Evolutionary conservation across 2,113 vertebrate species (phyloP).

Genomic region (Alligator sinensis): DNA sequence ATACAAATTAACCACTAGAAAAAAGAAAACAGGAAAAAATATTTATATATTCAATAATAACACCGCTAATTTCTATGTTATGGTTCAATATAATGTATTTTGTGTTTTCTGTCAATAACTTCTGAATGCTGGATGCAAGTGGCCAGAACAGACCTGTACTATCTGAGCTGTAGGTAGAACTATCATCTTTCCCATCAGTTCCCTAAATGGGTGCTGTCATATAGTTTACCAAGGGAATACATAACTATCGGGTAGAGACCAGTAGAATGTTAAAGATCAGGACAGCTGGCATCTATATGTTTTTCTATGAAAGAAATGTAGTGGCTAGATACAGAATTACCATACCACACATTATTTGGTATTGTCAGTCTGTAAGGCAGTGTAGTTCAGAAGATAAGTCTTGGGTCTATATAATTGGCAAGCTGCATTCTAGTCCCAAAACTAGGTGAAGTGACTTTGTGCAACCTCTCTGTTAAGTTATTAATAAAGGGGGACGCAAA

Average conservation of each 20-base stretch:
- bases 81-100: too few species aligned
- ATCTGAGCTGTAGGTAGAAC: not conserved
- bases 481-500: not conserved
- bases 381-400: not conserved
- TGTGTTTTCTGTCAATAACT: too few species aligned
- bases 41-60: not conserved
- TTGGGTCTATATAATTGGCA: not conserved
- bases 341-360: not conserved
- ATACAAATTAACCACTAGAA: not conserved
- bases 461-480: not conserved
- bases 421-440: not conserved
- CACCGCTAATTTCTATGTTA: too few species aligned
- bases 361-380: not conserved
- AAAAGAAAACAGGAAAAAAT: not conserved
- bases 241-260: too few species aligned
- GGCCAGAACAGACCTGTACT: fast-evolving
- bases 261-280: not conserved
- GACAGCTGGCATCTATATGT: not conserved
- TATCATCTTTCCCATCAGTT: not conserved
- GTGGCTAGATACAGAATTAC: not conserved
- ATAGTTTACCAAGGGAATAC: too few species aligned
- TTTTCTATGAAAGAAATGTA: not conserved
- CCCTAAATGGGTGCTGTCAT: not conserved
- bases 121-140: not conserved
- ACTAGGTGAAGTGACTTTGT: not conserved